phyloP scores from a whole-genome alignment of 2,888 invertebrate species.

The Sylvicola fuscatus region DNA sequence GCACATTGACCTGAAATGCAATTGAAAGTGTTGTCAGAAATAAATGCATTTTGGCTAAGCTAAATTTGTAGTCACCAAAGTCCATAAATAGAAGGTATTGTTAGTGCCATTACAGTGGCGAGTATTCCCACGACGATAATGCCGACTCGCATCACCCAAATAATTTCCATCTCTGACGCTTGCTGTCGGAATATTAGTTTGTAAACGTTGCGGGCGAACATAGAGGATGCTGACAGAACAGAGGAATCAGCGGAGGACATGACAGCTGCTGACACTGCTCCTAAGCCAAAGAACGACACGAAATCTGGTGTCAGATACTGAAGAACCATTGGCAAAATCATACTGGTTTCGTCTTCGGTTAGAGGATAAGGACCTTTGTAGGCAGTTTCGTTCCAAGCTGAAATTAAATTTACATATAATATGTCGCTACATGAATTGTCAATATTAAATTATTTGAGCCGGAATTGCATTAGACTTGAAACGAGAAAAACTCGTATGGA shows the following conservation, averaged over 20 bases:
- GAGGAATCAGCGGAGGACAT: slow-evolving; percentile 99
- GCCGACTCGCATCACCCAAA: slow-evolving; percentile 83
- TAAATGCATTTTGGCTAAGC: background rate
- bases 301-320: slow-evolving; percentile 91
- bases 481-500: too few species aligned
- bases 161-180: slow-evolving; percentile 95
- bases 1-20: slow-evolving; percentile 65
- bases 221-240: slow-evolving; percentile 91
- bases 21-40: background rate
- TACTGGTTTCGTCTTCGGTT: slow-evolving; percentile 60
- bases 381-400: slow-evolving; percentile 91
- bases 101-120: slow-evolving; percentile 89
- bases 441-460: too few species aligned
- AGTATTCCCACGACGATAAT: slow-evolving; percentile 84
- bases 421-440: too few species aligned
- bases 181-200: slow-evolving; percentile 89
- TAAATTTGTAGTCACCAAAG: slow-evolving; percentile 48
- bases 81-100: slow-evolving; percentile 94
- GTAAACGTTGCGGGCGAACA: slow-evolving; percentile 98
- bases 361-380: slow-evolving; percentile 59
- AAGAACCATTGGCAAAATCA: slow-evolving; percentile 92
- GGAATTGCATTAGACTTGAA: too few species aligned
- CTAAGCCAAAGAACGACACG: slow-evolving; percentile 93
- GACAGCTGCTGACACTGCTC: slow-evolving; percentile 96
- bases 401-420: slow-evolving; percentile 10